Evolutionary conservation across 2,888 invertebrate genomes (phyloP), one percentile per base, ranked within the genome.

Genomic region (Alcis repandata): DNA sequence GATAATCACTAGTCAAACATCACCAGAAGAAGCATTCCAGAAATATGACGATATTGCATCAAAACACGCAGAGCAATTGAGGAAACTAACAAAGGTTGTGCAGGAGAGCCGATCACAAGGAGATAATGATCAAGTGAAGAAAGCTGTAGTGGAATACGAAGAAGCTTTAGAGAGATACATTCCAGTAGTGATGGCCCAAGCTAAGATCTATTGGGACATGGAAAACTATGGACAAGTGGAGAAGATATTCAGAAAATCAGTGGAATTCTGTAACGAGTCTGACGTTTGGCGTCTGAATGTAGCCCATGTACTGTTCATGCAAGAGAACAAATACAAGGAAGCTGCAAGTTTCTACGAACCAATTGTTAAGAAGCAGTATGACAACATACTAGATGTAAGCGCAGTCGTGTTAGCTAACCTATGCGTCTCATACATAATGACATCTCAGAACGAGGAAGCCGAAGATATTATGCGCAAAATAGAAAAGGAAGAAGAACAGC

Each of bases 401-500:
- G 99, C 99, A n/a, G 98, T 99, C 40, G 99, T 99, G 45, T 94
- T 99, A 80, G 99, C 99, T 20, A 99, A 99, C 89, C 93, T 99
- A 36, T 99, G 99, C 86, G 99, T 99, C 1, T 98, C 99, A 17
- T 99, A 99, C 85, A 99, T 99, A 77, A 99, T 99, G 99, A 99
- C 98, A 1, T 98, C 98, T 56, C 98, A 99, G 90, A 99, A 99
- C 86, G 98, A 99, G 87, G 99, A 99, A 94, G 99, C 99, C 11
- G 99, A 99, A 88, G 99, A 99, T 80, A 94, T 99, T 60, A 99
- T 99, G 99, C 95, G 99, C 58, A 99, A 99, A 93, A 99, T 99
- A 73, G 99, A 99, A 87, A 98, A 98, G 76, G 99, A 99, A 83
- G 99, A 99, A 84, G 99, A 99, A 82, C 96, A 97, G 69, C 94